Conservation (phyloP, 2,888 invertebrate species). For the Latheticus oryzae region DNA sequence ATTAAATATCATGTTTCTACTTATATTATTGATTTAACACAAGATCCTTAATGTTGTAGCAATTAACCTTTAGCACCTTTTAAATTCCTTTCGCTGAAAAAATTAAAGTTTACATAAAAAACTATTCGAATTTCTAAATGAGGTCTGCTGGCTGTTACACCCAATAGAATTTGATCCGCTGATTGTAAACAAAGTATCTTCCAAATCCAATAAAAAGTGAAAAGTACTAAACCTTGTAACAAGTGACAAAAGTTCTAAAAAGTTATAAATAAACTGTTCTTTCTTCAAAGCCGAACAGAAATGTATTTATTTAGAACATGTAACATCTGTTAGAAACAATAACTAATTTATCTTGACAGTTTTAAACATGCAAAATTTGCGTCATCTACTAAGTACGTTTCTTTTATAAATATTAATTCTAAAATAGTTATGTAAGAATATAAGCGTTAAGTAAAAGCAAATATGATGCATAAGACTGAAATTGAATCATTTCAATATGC, state of each 20-base stretch:
- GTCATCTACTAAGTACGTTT: conserved; percentile 17
- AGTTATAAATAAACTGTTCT: conserved; percentile 30
- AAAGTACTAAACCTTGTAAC: conserved; percentile 27
- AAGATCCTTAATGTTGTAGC: too few relatives aligned
- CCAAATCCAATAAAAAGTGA: conserved; percentile 15
- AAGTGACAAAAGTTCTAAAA: conserved; percentile 25
- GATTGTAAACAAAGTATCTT: conserved; percentile 6
- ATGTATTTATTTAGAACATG: conserved; percentile 31
- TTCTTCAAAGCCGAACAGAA: conserved; percentile 17
- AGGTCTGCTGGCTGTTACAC: too few relatives aligned
- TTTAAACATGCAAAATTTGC: conserved; percentile 20
- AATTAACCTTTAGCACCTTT: too few relatives aligned
- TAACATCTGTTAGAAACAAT: conserved; percentile 49
- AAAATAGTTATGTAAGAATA: conserved; percentile 1
- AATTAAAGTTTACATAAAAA: too few relatives aligned
- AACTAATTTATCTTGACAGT: conserved; percentile 29
- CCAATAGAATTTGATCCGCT: too few relatives aligned
- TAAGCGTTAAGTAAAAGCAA: conserved; percentile 8
- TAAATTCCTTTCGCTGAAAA: too few relatives aligned
- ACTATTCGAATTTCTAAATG: too few relatives aligned
- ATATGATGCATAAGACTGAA: conserved; percentile 8
- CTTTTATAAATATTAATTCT: conserved; percentile 1
- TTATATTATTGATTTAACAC: too few relatives aligned
- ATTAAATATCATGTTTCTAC: too few relatives aligned
- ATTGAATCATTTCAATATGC: conserved; percentile 21